phyloP scores from a whole-genome alignment of 2,797 vertebrate genomes.

The Falco biarmicus region DNA sequence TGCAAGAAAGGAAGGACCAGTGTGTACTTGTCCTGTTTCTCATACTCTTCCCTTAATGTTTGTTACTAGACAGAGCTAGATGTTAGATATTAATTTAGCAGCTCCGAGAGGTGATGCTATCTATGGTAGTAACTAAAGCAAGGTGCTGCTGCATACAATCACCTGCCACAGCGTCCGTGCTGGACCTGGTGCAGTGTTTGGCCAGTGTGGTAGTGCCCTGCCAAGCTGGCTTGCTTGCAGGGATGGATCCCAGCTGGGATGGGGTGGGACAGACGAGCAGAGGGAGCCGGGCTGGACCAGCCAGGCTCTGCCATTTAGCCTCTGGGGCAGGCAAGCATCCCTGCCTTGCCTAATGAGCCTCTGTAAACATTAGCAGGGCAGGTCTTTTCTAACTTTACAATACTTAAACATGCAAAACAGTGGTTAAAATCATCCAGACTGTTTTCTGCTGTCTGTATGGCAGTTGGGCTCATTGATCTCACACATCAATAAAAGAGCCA shows the following conservation, averaged over 20 bases:
- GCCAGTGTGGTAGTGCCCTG: not conserved
- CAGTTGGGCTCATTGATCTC: not conserved
- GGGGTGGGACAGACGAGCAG: not conserved
- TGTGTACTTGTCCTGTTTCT: conserved; percentile 9
- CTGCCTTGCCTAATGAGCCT: not conserved
- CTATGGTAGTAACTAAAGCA: not conserved
- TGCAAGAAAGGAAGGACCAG: not conserved
- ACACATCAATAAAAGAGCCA: not conserved
- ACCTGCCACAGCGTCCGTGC: not conserved
- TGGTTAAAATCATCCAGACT: conserved; percentile 1
- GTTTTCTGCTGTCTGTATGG: not conserved
- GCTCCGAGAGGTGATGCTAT: not conserved
- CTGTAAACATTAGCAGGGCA: conserved; percentile 21
- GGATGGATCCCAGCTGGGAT: not conserved
- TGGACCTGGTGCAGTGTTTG: not conserved
- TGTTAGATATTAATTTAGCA: not conserved
- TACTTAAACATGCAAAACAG: conserved; percentile 37
- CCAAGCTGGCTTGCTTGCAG: not conserved
- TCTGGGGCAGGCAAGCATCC: not conserved
- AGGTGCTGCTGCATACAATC: accelerated
- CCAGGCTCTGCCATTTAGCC: not conserved
- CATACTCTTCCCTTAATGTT: not conserved
- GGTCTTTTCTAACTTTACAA: not conserved
- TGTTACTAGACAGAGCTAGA: not conserved
- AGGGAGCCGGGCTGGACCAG: not conserved